Percentiles rank a stretch among this genome's conserved stretches.
Evolutionary conservation across 2,888 invertebrate genomes (phyloP).

Genomic region (Geophilus truncorum): DNA sequence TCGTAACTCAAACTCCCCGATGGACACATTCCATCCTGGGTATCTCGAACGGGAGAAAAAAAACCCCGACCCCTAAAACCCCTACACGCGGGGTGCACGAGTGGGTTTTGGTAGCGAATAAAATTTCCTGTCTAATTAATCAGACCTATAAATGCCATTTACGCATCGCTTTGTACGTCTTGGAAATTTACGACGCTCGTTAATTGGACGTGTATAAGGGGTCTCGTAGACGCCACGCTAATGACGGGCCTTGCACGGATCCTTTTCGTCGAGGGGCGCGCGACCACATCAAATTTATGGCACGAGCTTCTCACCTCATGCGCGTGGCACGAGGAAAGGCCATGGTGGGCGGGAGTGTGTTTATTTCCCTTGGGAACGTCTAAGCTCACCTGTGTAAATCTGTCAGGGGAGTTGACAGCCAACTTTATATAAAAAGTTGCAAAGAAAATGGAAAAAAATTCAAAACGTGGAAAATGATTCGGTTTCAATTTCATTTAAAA

Average conservation of each 20-base stretch:
- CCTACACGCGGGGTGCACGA: too few species aligned
- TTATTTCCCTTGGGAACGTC: constrained; percentile 12
- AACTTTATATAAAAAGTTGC: background rate
- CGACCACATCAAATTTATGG: constrained; percentile 16
- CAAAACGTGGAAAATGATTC: too few species aligned
- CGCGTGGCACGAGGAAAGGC: constrained; percentile 20
- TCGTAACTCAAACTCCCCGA: background rate
- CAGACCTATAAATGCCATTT: background rate
- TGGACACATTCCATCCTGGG: background rate
- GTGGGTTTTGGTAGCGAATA: background rate
- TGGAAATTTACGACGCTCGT: background rate
- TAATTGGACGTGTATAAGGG: background rate
- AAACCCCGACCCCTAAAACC: too few species aligned
- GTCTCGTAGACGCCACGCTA: background rate
- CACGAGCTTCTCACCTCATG: constrained; percentile 16
- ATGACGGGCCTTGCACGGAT: background rate
- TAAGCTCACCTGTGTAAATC: constrained; percentile 13
- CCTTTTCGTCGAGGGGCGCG: constrained; percentile 10
- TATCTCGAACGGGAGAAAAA: background rate
- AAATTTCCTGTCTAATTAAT: background rate
- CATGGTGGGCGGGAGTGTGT: constrained; percentile 16
- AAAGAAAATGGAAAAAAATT: background rate
- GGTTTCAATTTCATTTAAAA: too few species aligned
- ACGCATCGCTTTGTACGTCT: background rate
- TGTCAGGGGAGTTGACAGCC: background rate